phyloP scores from a whole-genome alignment of 2,113 vertebrate genomes.

The Ivindomyrus marchei region DNA sequence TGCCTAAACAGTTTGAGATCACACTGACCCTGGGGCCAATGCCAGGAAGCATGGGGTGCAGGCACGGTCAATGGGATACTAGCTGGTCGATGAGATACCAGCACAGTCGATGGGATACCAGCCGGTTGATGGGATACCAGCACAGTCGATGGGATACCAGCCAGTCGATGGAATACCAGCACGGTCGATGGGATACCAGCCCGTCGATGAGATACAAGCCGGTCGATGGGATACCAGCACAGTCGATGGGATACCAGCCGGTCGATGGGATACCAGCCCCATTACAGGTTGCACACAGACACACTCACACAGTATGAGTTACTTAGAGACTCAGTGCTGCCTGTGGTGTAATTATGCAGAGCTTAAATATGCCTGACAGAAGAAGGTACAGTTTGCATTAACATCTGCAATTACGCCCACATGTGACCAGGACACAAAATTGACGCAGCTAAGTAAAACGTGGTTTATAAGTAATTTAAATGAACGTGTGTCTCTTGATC shows the following conservation, averaged over 20 bases:
- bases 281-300: not conserved
- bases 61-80: not conserved
- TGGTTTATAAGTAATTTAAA: not conserved
- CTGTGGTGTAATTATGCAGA: not conserved
- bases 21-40: not conserved
- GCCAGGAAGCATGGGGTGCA: not conserved
- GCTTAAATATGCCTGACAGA: not conserved
- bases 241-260: too few species aligned
- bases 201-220: not conserved
- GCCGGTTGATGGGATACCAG: not conserved
- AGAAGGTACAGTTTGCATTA: not conserved
- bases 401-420: not conserved
- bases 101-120: not conserved
- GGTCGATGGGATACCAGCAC: not conserved
- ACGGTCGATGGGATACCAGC: not conserved
- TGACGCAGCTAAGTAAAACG: not conserved
- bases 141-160: not conserved
- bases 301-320: not conserved
- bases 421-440: not conserved
- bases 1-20: not conserved
- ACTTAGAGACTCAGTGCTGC: not conserved
- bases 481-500: not conserved
- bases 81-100: too few species aligned
- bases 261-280: not conserved
- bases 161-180: too few species aligned